Base-by-base conservation (phyloP, 2,113 vertebrate genomes). In the Passer montanus region DNA sequence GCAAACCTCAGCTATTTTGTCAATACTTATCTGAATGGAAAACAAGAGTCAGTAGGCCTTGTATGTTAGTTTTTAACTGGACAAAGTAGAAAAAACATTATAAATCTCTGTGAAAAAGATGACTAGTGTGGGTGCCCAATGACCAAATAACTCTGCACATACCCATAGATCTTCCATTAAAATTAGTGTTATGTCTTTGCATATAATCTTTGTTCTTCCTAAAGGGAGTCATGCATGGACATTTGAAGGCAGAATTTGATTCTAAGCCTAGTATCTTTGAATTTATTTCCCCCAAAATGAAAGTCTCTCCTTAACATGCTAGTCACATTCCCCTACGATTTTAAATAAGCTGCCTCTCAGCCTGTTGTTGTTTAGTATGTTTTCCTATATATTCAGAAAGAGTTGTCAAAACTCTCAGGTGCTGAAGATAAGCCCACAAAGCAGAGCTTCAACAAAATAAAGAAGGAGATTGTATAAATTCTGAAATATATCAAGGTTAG, bases 391-490 rank as follows among this genome's bases (percentile, higher is more conserved):
- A 83, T 89, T 91, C 53, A 78, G 50, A 94, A 77, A 82, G 49
- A 79, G 58, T 88, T 96, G 84, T 90, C 70, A 94, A 80, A 97
- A 95, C 39, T 93, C 81, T 92, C 62, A 70, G 89, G 37, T 92
- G 31, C 52, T 94, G 60, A 58, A 86, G 69, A 84, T 86, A 87
- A 96, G 68, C 60, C 80, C 60, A 31, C 15, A 94, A 90, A 97
- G 50, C 56, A 96, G 39, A 75, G 27, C 19, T 91, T 95, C 79
- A 80, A 80, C 39, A 87, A 76, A 89, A 92, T 60, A 94, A 91
- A 79, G 55, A 30, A 84, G 47, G 26, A 88, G 37, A 73, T 59
- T 52, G 15, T 13, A 75, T 69, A 74, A 90, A 81, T 87, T 84
- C 84, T 59, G 31, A 95, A 93, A 89, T 73, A 84, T 44, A 84